A percentile compares a stretch with the other conserved stretches of the same genome.
These are phyloP conservation scores for Cephalopholis sonnerati DNA, from an alignment of 2,113 vertebrate genomes.

Conservation along the genomic window DNA sequence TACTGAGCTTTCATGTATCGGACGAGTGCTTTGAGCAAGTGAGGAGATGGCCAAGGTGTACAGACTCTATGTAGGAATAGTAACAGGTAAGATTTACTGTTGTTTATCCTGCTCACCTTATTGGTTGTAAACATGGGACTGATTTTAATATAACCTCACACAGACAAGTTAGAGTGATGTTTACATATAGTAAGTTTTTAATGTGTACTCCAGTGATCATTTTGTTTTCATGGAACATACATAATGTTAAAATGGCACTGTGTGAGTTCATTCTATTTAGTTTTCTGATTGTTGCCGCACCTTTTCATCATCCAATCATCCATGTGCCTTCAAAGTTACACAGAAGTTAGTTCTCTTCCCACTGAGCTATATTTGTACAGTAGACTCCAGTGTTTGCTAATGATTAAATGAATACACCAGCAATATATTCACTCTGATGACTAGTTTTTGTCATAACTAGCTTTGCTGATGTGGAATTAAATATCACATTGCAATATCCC, in stretches of 20 bases:
- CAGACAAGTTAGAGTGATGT: not conserved
- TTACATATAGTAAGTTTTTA: not conserved
- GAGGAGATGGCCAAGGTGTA: conserved; percentile 72
- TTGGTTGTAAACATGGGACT: not conserved
- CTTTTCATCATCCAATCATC: conserved; percentile 6
- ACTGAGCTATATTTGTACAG: conserved; percentile 19
- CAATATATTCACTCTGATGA: not conserved
- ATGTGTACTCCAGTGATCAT: not conserved
- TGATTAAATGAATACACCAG: conserved; percentile 48
- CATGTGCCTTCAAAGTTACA: not conserved
- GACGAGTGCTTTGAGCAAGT: conserved; percentile 40
- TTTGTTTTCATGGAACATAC: not conserved
- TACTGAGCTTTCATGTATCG: conserved; percentile 10
- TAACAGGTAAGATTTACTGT: conserved; percentile 67
- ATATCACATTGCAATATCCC: not conserved
- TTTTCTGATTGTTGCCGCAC: not conserved
- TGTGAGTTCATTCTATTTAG: not conserved
- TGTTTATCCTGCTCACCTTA: not conserved
- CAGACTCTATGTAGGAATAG: conserved; percentile 60
- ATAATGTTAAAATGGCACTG: not conserved
- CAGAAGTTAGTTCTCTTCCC: not conserved
- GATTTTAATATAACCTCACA: not conserved
- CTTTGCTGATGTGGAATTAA: not conserved
- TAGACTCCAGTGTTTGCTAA: conserved; percentile 41
- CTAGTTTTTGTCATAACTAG: conserved; percentile 15